These are phyloP conservation scores for Sinelater perroti DNA, from an alignment of 2,888 invertebrate species.

Conservation along the genomic window DNA sequence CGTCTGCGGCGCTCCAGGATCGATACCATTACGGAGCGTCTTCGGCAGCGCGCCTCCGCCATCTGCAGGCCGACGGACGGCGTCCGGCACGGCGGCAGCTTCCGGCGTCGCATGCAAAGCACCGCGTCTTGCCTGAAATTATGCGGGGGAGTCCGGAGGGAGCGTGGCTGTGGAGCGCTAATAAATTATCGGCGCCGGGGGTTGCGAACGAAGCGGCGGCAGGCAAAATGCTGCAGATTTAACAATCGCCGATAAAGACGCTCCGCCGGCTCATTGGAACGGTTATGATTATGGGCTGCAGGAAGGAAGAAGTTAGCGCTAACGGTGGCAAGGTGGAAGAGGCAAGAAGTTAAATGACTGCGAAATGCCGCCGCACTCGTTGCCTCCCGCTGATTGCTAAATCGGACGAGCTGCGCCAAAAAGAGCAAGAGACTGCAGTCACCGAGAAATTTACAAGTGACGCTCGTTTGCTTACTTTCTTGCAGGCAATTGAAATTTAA, in stretches of 20 bases:
- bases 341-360: conserved; percentile 29
- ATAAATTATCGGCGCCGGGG: conserved; percentile 48
- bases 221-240: conserved; percentile 41
- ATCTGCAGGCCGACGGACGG: conserved; percentile 41
- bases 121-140: conserved; percentile 40
- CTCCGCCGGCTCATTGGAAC: conserved; percentile 30
- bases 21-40: conserved; percentile 48
- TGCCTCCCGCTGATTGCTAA: conserved; percentile 18
- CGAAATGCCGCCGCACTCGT: conserved; percentile 23
- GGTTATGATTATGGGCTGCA: conserved; percentile 34
- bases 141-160: conserved; percentile 42
- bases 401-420: conserved; percentile 18
- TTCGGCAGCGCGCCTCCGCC: conserved; percentile 40
- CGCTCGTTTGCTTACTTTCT: no score
- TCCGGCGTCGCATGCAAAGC: conserved; percentile 48
- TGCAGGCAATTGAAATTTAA: no score
- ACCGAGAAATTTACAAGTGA: no score
- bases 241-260: conserved; percentile 41
- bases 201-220: conserved; percentile 38
- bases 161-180: conserved; percentile 45
- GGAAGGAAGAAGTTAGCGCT: conserved; percentile 37
- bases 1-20: conserved; percentile 46
- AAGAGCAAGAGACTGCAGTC: conserved; percentile 10
- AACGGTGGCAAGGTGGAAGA: conserved; percentile 29
- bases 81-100: conserved; percentile 47